Percentiles rank a stretch among this genome's conserved stretches.
Conservation (phyloP, 1,140 invertebrate species). For the Conus ventricosus region DNA sequence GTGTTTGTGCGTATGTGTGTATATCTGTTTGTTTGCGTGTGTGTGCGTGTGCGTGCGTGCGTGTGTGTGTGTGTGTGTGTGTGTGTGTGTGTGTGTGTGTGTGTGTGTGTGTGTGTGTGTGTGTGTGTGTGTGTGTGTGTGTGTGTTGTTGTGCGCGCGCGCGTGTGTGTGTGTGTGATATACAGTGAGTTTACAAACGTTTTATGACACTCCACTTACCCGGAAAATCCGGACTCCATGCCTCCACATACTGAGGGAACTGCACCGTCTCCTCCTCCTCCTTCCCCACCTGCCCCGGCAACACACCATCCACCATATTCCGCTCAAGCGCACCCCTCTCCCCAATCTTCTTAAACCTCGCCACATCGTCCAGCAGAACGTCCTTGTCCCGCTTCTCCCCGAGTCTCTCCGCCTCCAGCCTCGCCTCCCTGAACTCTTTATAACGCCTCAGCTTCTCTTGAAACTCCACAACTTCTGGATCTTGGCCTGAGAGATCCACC, state of each 20-base stretch:
- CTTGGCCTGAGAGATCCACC: not conserved
- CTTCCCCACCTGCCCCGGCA: not conserved
- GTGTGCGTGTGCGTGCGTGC: not conserved
- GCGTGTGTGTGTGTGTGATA: not conserved
- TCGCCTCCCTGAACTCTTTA: not conserved
- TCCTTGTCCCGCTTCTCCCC: not conserved
- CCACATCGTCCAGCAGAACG: not conserved
- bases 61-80: not conserved
- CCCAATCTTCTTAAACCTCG: not conserved
- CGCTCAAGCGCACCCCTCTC: too few species aligned
- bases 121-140: too few species aligned
- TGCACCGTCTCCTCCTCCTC: not conserved
- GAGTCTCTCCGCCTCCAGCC: not conserved
- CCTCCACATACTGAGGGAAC: constrained; percentile 5
- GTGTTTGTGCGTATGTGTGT: not conserved
- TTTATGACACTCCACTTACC: not conserved
- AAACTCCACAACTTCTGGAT: not conserved
- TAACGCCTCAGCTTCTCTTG: not conserved
- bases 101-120: too few species aligned
- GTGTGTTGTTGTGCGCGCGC: too few species aligned
- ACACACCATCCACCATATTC: too few species aligned
- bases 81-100: too few species aligned
- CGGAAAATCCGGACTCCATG: not conserved
- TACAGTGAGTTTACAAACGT: too few species aligned
- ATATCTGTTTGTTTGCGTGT: not conserved